phyloP scores from a whole-genome alignment of 2,888 invertebrate genomes.

The Dryococelus australis region DNA sequence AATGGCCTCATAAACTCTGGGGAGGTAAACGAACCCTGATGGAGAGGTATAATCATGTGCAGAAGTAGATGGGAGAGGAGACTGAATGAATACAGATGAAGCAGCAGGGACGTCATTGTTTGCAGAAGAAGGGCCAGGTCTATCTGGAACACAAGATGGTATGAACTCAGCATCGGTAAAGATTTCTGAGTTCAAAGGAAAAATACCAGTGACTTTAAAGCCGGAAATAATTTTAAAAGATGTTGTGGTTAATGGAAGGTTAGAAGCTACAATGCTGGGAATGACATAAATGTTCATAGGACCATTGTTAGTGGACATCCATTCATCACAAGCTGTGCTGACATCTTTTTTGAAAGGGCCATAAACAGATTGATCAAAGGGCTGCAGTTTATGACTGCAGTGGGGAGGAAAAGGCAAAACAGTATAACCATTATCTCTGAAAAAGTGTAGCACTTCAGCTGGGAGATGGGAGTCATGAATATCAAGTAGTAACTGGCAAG shows the following conservation, averaged over 20 bases:
- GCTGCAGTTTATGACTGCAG: constrained; percentile 25
- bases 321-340: constrained; percentile 28
- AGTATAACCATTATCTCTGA: constrained; percentile 18
- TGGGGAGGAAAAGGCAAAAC: constrained; percentile 29
- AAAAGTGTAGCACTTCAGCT: background rate
- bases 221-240: too few relatives aligned
- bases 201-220: too few relatives aligned
- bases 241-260: too few relatives aligned
- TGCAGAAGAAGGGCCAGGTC: too few relatives aligned
- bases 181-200: too few relatives aligned
- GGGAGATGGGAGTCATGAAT: constrained; percentile 20
- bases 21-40: background rate
- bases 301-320: constrained; percentile 29
- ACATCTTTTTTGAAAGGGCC: constrained; percentile 25
- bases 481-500: constrained; percentile 2
- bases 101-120: too few relatives aligned
- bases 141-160: too few relatives aligned
- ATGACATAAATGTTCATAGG: constrained; percentile 28
- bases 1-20: constrained; percentile 17
- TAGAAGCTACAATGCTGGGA: constrained; percentile 23
- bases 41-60: constrained; percentile 23
- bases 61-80: background rate
- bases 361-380: constrained; percentile 24
- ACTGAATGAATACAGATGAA: background rate
- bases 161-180: too few relatives aligned